Percentiles rank a stretch among this genome's conserved stretches.
These are phyloP conservation scores for Tinea pellionella DNA, from an alignment of 2,888 invertebrate genomes.

Conservation along the genomic window DNA sequence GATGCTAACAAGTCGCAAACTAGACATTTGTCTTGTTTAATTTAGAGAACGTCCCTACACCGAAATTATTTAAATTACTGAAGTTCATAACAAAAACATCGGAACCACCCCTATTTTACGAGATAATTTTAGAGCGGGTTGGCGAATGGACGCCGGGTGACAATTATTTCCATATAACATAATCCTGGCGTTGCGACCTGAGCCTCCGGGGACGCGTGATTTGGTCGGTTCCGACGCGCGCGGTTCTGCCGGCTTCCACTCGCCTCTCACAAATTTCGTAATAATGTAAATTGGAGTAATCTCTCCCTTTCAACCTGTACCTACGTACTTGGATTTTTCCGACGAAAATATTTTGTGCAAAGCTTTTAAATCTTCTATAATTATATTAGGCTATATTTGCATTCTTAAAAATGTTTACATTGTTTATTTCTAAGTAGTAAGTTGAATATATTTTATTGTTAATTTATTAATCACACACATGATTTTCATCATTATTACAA, in stretches of 20 bases:
- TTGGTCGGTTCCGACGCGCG: constrained; percentile 26
- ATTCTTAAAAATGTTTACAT: neutral
- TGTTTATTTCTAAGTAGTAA: neutral
- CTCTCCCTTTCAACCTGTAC: constrained; percentile 26
- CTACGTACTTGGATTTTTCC: neutral
- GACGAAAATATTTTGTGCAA: constrained; percentile 3
- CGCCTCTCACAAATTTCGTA: constrained; percentile 26
- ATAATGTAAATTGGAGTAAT: constrained; percentile 52
- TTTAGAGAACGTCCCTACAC: constrained; percentile 23
- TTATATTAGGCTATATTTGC: neutral
- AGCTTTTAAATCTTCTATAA: constrained; percentile 3
- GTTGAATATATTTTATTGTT: neutral
- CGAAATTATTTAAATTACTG: constrained; percentile 51
- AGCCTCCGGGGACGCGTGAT: constrained; percentile 48
- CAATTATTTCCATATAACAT: constrained; percentile 63
- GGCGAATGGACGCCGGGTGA: constrained; percentile 41
- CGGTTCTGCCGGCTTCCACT: constrained; percentile 12
- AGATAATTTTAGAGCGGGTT: constrained; percentile 41
- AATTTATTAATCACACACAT: no score
- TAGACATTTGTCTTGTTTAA: constrained; percentile 1
- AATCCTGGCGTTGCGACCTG: constrained; percentile 50
- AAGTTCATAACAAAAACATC: constrained; percentile 43
- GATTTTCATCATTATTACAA: no score
- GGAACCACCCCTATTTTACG: constrained; percentile 43
- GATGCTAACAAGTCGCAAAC: neutral